These are phyloP conservation scores for Luperina nickerlii DNA, from an alignment of 2,888 invertebrate species.

Conservation along the genomic window DNA sequence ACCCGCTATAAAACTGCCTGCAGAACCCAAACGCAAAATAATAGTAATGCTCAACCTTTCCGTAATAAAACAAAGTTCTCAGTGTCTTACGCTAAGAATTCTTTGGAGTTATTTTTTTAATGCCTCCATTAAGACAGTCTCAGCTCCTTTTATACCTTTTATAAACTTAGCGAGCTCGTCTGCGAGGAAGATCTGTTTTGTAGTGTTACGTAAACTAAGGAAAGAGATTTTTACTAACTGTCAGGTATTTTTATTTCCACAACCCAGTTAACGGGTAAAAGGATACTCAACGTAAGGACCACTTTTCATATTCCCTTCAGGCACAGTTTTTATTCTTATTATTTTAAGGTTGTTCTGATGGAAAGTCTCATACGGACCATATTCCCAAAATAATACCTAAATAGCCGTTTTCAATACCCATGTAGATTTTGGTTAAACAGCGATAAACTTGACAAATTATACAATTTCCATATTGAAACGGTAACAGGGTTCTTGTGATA, in stretches of 20 bases:
- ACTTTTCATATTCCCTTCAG: too few relatives aligned
- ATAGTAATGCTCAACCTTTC: background rate
- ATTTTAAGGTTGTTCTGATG: too few relatives aligned
- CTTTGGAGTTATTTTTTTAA: constrained; percentile 19
- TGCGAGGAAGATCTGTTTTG: constrained; percentile 6
- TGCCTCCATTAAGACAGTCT: constrained; percentile 14
- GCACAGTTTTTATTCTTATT: too few relatives aligned
- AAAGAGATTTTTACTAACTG: background rate
- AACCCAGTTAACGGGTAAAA: too few relatives aligned
- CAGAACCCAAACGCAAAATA: background rate
- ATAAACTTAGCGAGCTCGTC: constrained; percentile 13
- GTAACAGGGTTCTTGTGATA: constrained; percentile 50
- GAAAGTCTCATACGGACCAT: too few relatives aligned
- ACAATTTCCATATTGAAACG: constrained; percentile 47
- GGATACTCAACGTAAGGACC: too few relatives aligned
- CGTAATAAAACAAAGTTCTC: constrained; percentile 22
- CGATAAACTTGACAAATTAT: constrained; percentile 49
- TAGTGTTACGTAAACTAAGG: background rate
- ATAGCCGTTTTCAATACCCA: constrained; percentile 19
- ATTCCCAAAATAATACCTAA: background rate
- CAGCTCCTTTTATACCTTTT: constrained; percentile 26
- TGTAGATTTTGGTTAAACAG: constrained; percentile 17
- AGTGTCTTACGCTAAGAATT: constrained; percentile 28
- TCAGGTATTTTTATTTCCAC: too few relatives aligned
- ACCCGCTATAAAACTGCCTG: background rate